Percentiles rank a stretch among this genome's conserved stretches.
These are phyloP conservation scores for Petrocephalus sullivani DNA, from an alignment of 2,797 vertebrate genomes.

Conservation along the genomic window DNA sequence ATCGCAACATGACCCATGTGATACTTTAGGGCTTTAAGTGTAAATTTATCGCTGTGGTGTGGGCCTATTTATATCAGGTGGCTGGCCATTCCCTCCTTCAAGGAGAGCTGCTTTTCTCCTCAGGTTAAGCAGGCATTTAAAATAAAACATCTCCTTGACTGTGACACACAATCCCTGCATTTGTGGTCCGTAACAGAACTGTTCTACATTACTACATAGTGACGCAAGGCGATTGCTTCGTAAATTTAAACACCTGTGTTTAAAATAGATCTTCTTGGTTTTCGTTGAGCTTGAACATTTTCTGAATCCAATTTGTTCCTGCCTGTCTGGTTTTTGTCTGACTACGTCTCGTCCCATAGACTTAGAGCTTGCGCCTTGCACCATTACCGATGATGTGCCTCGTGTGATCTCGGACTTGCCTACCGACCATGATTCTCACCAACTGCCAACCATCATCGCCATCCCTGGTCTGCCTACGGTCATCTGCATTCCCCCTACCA, in stretches of 20 bases:
- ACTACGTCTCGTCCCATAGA: background rate
- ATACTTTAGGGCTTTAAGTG: background rate
- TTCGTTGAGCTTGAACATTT: background rate
- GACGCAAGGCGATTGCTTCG: background rate
- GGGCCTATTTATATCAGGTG: background rate
- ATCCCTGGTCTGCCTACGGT: background rate
- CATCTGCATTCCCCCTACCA: background rate
- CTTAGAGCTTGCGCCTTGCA: background rate
- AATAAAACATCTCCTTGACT: background rate
- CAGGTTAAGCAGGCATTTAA: background rate
- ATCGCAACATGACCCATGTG: background rate
- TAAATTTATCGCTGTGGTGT: background rate
- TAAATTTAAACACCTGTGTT: background rate
- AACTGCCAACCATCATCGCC: background rate
- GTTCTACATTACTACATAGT: background rate
- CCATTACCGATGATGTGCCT: background rate
- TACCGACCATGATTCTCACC: background rate
- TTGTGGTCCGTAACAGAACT: background rate
- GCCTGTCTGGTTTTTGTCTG: background rate
- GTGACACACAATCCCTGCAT: background rate
- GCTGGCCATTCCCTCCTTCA: background rate
- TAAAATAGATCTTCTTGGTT: background rate
- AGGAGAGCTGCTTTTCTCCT: background rate
- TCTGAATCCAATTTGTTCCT: background rate
- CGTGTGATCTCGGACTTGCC: background rate